Evolutionary conservation across 1,140 invertebrate species (phyloP).

Genomic region (Drosophila sproati): DNA sequence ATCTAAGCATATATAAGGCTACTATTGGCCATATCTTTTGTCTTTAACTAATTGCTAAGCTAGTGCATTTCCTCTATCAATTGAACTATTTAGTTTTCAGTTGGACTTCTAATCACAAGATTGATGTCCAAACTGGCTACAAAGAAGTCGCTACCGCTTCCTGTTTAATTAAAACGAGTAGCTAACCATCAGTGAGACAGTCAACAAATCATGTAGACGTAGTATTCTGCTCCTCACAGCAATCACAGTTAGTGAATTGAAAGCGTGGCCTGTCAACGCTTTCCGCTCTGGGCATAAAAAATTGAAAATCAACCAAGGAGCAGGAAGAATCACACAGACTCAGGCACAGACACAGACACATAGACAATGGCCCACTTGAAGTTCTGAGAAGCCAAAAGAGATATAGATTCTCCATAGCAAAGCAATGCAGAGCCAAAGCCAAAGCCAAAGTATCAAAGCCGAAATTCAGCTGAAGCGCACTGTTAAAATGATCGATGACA

Average conservation of each 20-base stretch:
- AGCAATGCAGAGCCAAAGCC: no score
- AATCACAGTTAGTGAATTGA: constrained; percentile 3
- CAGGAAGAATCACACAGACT: neutral
- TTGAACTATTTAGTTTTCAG: no score
- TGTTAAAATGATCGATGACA: constrained; percentile 43
- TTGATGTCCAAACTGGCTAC: no score
- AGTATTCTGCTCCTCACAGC: neutral
- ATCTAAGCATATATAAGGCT: no score
- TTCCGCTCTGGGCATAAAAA: constrained; percentile 15
- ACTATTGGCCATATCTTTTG: neutral
- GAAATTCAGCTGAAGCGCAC: constrained; percentile 50
- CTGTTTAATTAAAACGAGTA: neutral
- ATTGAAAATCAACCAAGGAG: constrained; percentile 37
- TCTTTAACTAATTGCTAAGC: neutral
- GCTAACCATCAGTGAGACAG: neutral
- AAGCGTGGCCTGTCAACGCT: constrained; percentile 12
- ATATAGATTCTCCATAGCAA: neutral
- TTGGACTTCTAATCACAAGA: no score
- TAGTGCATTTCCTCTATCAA: neutral
- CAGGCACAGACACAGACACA: neutral
- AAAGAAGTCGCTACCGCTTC: neutral
- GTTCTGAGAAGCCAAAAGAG: constrained; percentile 37
- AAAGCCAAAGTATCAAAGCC: constrained; percentile 3
- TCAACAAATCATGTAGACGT: neutral
- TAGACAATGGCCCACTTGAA: constrained; percentile 37